Base-by-base conservation (phyloP, 2,888 invertebrate genomes). In the Entomobrya proxima region DNA sequence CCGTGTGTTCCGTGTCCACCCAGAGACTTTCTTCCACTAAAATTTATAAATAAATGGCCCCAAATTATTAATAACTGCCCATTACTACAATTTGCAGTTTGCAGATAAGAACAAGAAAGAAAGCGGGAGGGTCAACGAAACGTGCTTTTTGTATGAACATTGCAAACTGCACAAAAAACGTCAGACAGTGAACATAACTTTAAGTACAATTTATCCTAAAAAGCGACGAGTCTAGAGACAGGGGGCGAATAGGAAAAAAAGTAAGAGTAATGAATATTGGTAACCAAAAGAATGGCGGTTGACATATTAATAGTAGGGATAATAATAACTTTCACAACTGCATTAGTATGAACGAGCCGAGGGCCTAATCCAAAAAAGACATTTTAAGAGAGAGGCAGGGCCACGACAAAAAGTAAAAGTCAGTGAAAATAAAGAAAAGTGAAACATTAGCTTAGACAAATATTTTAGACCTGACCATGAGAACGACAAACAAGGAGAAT, bases 1-100 rank as follows among this genome's bases (percentile, higher is more conserved):
- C 84, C 24, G 89, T 88, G 47, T 86, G 82, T 32, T 86, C 88
- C 15, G 85, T 81, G 47, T 89, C 88, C 85, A 85, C 72, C 74
- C 76, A 80, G 5, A 44, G 30, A 27, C 82, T 80, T 27, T 81
- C 78, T 52, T 67, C 80, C 74, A 80, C 67, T 81, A 61, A n/a
- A n/a, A n/a, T n/a, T n/a, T n/a, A n/a, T n/a, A n/a, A n/a, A n/a
- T n/a, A n/a, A n/a, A 30, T 61, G n/a, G 2, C 30, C 13, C 27
- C 32, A 32, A 32, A 61, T 13, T 27, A 37, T 18, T 35, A 64
- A 15, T 18, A 1, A 0, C 44, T 27, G 15, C 9, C 11, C 40
- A 47, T 47, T 72, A 47, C 72, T 47, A 72, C 13, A 27, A 27
- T 30, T 47, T 44, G 9, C 13, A 18, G n/a, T n/a, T n/a, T n/a